Evolutionary conservation across 2,797 vertebrate species (phyloP).

Genomic region (Onychomys torridus): DNA sequence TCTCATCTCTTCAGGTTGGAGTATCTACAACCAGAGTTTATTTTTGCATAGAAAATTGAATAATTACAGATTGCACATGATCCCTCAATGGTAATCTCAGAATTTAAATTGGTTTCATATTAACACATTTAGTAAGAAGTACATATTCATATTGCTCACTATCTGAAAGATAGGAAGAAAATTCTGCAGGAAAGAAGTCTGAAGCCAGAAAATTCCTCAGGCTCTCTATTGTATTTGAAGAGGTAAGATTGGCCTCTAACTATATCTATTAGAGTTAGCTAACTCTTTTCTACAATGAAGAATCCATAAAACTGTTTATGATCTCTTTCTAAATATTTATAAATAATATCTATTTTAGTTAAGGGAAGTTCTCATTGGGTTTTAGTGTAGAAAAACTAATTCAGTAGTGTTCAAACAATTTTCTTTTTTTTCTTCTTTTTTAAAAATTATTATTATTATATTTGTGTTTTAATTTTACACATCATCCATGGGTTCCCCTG

Average conservation of each 20-base stretch:
- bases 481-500: no score
- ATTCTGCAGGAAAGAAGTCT: not conserved
- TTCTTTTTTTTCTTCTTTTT: no score
- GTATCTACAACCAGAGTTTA: not conserved
- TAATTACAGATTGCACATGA: not conserved
- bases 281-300: not conserved
- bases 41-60: slow-evolving; percentile 22
- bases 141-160: not conserved
- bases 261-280: not conserved
- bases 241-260: not conserved
- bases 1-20: not conserved
- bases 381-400: slow-evolving; percentile 75
- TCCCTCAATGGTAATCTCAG: slow-evolving; percentile 5
- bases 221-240: not conserved
- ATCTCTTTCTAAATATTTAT: slow-evolving; percentile 47
- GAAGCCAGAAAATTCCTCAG: not conserved
- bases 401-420: slow-evolving; percentile 74
- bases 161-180: not conserved
- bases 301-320: not conserved
- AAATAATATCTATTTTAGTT: not conserved
- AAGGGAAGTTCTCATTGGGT: not conserved
- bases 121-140: not conserved
- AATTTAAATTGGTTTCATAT: slow-evolving; percentile 33
- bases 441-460: no score
- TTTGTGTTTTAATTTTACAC: no score